Base-by-base conservation (phyloP, 2,888 invertebrate genomes). In the Carterocephalus palaemon region DNA sequence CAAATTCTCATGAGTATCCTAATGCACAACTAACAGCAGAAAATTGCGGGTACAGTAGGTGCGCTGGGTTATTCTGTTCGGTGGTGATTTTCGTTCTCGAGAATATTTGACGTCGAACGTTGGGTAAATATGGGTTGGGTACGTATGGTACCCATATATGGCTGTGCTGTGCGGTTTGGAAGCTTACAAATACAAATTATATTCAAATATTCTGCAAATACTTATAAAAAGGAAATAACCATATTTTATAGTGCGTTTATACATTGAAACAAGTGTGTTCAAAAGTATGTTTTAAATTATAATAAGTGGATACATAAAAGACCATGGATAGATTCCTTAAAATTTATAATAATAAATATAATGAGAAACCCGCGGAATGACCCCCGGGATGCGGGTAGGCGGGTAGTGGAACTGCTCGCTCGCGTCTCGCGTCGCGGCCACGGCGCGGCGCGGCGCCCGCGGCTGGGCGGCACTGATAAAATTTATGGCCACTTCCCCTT, bases 401-500 rank as follows among this genome's bases (percentile, higher is more conserved):
- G 55, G 50, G 58, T 53, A 57, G 53, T 53, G 61, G 50, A 57
- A 23, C 32, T 7, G n/a, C n/a, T n/a, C n/a, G n/a, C n/a, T n/a
- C n/a, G n/a, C n/a, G 52, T 53, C 59, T 49, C 47, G 56, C 57
- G 60, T 53, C 54, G 56, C 60, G 56, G 52, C 56, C 54, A 60
- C 53, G 54, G 59, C 53, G 55, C 40, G 47, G 39, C 34, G 52
- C 51, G 51, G 65, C 59, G 68, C 63, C 61, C 67, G 67, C 67
- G 67, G 70, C 76, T 83, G 83, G 75, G 76, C 79, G 75, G 77
- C 76, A 79, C 80, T 83, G 86, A 86, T 86, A 86, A 85, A 87
- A 88, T 88, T 88, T 88, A 88, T 88, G 86, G 84, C 84, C 82
- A 84, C 85, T 83, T 85, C 84, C 86, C 83, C 85, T 87, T 88